Conservation (phyloP, 2,113 vertebrate species). For the Circaetus gallicus region DNA sequence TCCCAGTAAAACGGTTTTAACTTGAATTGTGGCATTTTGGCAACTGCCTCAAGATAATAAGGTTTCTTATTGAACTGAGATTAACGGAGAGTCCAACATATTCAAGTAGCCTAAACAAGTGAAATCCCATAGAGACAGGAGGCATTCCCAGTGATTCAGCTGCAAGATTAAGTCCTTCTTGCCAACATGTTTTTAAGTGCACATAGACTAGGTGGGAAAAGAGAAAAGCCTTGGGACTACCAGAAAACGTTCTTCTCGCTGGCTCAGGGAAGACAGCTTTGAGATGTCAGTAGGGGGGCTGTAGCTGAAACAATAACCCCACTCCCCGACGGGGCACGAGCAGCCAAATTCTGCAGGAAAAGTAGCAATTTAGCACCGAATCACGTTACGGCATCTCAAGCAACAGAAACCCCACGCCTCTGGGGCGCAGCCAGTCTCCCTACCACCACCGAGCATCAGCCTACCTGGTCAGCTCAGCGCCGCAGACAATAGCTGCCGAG, state of each 20-base stretch:
- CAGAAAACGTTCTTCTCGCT: accelerated
- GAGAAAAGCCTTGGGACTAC: not conserved
- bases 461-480: not conserved
- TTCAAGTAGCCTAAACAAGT: not conserved
- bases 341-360: not conserved
- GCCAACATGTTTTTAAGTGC: accelerated
- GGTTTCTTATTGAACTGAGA: not conserved
- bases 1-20: not conserved
- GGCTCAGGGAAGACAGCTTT: not conserved
- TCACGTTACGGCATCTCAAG: accelerated
- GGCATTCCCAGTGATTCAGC: not conserved
- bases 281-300: not conserved
- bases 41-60: not conserved
- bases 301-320: not conserved
- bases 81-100: not conserved
- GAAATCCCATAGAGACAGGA: not conserved
- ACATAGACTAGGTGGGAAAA: accelerated
- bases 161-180: not conserved
- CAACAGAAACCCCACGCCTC: accelerated
- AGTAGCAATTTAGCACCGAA: accelerated
- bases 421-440: too few species aligned
- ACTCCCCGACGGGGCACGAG: accelerated
- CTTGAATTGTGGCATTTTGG: not conserved
- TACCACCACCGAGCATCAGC: not conserved
- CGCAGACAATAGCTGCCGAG: not conserved